Percentiles rank a stretch among this genome's conserved stretches.
These are phyloP conservation scores for Gouania willdenowi DNA, from an alignment of 2,797 vertebrate genomes.

Conservation along the genomic window DNA sequence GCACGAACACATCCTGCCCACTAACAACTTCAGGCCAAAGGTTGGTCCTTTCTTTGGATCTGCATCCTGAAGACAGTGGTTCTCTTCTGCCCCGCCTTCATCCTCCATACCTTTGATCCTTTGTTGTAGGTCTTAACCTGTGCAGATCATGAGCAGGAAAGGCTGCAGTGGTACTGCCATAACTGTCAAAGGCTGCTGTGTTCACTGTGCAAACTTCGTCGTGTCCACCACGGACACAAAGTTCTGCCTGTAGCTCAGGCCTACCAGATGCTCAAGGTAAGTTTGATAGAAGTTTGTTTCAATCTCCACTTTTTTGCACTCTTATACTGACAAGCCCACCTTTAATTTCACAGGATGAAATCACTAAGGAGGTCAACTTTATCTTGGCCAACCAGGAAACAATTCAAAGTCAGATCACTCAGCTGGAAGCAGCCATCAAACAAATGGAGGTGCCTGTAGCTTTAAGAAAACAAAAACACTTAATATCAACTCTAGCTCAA, in stretches of 20 bases:
- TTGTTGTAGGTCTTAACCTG: constrained; percentile 84
- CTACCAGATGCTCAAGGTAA: constrained; percentile 92
- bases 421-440: constrained; percentile 87
- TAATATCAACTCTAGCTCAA: too few relatives aligned
- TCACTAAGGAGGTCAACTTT: constrained; percentile 87
- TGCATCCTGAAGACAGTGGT: not conserved
- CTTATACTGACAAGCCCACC: not conserved
- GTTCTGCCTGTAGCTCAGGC: constrained; percentile 88
- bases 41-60: too few relatives aligned
- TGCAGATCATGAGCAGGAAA: constrained; percentile 91
- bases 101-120: too few relatives aligned
- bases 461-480: not conserved
- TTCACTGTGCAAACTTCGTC: constrained; percentile 87
- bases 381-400: constrained; percentile 90
- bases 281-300: too few relatives aligned
- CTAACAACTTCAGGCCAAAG: constrained; percentile 94
- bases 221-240: constrained; percentile 90
- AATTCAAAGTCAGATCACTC: constrained; percentile 88
- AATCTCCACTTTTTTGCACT: not conserved
- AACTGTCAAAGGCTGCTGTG: constrained; percentile 90
- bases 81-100: not conserved
- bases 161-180: constrained; percentile 91
- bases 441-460: constrained; percentile 88
- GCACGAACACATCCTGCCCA: constrained; percentile 92
- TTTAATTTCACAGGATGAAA: constrained; percentile 82